Evolutionary conservation across 2,888 invertebrate species (phyloP).

Genomic region (Morinoia aosen): DNA sequence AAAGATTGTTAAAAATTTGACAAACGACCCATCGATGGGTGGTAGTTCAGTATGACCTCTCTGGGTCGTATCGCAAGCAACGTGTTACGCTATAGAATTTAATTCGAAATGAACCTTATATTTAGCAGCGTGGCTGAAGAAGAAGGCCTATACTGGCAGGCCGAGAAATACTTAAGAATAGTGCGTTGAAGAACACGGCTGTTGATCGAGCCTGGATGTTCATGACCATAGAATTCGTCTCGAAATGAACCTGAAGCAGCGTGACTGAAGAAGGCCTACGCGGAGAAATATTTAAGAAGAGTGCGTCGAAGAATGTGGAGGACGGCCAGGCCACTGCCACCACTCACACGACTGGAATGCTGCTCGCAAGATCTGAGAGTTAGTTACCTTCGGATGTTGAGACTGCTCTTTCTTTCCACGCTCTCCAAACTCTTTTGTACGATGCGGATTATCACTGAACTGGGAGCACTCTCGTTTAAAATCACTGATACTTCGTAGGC

Average conservation of each 20-base stretch:
- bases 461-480: background rate
- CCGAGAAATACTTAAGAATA: too few species aligned
- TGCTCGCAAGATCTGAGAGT: background rate
- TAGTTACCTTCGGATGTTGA: conserved; percentile 1
- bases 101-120: too few species aligned
- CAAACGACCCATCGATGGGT: too few species aligned
- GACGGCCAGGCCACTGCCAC: background rate
- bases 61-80: too few species aligned
- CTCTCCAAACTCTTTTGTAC: background rate
- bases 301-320: conserved; percentile 3
- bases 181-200: too few species aligned
- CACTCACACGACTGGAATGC: conserved; percentile 1
- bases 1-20: too few species aligned
- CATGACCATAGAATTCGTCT: too few species aligned
- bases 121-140: too few species aligned
- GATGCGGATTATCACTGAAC: background rate
- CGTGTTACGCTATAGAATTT: too few species aligned
- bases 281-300: background rate
- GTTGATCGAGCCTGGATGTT: too few species aligned
- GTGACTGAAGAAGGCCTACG: background rate
- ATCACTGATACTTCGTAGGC: background rate
- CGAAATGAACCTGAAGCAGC: background rate
- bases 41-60: too few species aligned
- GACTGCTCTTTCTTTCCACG: background rate
- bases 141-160: too few species aligned